These are phyloP conservation scores for Phyllotis vaccarum DNA, from an alignment of 2,797 vertebrate genomes.

Conservation along the genomic window DNA sequence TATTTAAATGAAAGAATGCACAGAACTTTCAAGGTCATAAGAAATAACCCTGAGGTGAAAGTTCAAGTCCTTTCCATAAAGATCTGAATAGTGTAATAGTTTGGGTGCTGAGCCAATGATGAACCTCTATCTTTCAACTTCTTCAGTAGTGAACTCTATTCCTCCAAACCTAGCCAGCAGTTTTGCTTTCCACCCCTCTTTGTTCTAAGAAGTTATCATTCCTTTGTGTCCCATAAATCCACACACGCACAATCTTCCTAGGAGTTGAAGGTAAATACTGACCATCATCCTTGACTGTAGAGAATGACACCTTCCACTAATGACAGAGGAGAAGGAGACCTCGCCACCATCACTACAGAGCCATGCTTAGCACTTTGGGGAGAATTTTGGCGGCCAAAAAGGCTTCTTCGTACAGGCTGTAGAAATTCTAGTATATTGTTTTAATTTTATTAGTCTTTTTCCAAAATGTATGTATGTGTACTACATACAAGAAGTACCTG, in stretches of 20 bases:
- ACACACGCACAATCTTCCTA: background rate
- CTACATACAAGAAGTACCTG: background rate
- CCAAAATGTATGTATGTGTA: background rate
- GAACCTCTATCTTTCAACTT: background rate
- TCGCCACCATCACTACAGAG: background rate
- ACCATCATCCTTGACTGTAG: background rate
- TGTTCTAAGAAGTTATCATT: background rate
- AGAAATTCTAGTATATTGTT: background rate
- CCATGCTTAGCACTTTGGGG: background rate
- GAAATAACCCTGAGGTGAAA: background rate
- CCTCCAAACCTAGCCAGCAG: background rate
- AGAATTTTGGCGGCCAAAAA: background rate
- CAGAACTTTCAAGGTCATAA: background rate
- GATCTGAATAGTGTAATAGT: background rate
- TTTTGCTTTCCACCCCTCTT: background rate
- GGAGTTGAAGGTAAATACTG: background rate
- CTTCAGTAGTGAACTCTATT: background rate
- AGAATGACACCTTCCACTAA: background rate
- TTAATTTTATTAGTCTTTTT: background rate
- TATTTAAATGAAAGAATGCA: background rate
- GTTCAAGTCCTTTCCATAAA: background rate
- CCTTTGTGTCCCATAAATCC: background rate
- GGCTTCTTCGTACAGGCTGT: background rate
- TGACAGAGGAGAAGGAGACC: background rate
- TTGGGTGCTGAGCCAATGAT: background rate